These are phyloP conservation scores for Microctonus aethiopoides DNA, from an alignment of 2,888 invertebrate species.

Conservation along the genomic window DNA sequence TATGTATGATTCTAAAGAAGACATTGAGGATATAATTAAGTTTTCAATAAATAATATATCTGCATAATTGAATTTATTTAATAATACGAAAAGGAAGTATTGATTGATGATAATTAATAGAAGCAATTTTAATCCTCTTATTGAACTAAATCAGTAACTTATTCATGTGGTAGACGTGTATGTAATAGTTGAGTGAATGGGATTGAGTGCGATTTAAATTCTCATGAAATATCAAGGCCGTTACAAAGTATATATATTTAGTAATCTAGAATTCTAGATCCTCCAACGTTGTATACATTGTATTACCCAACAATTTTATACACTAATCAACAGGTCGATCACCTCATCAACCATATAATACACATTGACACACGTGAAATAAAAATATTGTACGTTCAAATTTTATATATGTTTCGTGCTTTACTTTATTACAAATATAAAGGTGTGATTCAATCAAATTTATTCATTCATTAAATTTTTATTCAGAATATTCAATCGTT, in stretches of 20 bases:
- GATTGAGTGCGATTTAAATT: neutral
- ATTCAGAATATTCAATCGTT: neutral
- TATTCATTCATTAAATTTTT: neutral
- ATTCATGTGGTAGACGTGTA: neutral
- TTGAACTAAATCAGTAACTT: neutral
- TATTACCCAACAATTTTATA: no score
- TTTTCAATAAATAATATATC: neutral
- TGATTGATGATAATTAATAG: neutral
- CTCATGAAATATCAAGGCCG: neutral
- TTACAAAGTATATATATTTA: neutral
- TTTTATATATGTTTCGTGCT: neutral
- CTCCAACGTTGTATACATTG: neutral
- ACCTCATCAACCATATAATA: neutral
- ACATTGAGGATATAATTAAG: neutral
- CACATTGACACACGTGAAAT: neutral
- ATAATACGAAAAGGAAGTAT: neutral
- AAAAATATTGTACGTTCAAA: neutral
- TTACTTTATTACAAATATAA: neutral
- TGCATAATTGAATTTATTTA: neutral
- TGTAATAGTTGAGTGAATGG: neutral
- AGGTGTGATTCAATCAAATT: neutral
- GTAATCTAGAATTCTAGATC: neutral
- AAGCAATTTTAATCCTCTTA: neutral
- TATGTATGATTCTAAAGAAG: neutral
- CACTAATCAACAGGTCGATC: neutral